Evolutionary conservation across 2,888 invertebrate species (phyloP), one percentile per base, ranked within the genome.

Genomic region (Cosmorhoe ocellata): DNA sequence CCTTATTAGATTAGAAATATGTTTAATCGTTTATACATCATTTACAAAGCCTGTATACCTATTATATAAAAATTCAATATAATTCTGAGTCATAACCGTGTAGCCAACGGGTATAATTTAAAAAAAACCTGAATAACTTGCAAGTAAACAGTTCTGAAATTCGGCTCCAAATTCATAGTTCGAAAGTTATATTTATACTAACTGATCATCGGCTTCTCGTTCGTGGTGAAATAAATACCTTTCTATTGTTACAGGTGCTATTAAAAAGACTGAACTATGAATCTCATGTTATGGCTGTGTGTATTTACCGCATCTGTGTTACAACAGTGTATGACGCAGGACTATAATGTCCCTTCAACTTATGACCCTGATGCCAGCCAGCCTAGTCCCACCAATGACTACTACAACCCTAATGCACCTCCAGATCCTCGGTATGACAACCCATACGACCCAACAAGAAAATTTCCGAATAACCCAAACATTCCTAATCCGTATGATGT

Each of bases 201-300:
- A 42, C 42, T 51, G 55, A 57, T 59, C 55, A 51, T 59, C 24
- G 13, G 12, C 44, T 9, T n/a, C 18, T 2, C 18, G 27, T 8
- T 28, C n/a, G 18, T 18, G 18, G 18, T 18, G 18, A 18, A 4
- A 18, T 5, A 12, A 58, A 55, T 46, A 14, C 32, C 14, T 39
- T 45, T 36, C 36, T 56, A 61, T 53, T 59, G 11, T 84, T 83
- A 42, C 84, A 86, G 85, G 73, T 57, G 59, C n/a, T 42, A 36
- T 46, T 51, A 37, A 12, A 38, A 80, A 85, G 81, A 83, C 81
- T 84, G 80, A 81, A 82, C 55, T 61, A 90, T 89, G 89, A 88
- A 84, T 85, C 79, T 81, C 79, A 69, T 75, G 69, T 48, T 70
- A 57, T 59, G 74, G 64, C 61, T 62, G 48, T 69, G 60, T 50